Evolutionary conservation across 2,797 vertebrate species (phyloP).

Genomic region (Pantherophis alleghaniensis): DNA sequence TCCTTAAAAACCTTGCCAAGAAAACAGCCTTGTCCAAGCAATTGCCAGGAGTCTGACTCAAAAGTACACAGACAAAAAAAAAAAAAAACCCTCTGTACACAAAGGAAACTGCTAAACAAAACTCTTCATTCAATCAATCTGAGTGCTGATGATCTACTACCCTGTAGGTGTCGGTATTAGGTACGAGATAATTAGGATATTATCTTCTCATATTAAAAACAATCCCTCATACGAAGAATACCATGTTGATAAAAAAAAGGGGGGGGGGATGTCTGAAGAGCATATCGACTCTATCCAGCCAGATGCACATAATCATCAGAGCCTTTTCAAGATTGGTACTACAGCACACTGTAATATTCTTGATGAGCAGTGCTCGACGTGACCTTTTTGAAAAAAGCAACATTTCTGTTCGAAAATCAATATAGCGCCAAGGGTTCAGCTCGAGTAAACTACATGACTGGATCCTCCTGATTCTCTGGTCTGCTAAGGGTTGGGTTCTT

Average conservation of each 20-base stretch:
- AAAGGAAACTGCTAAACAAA: neutral
- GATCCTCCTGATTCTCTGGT: neutral
- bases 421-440: neutral
- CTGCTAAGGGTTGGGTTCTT: neutral
- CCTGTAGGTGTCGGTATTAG: neutral
- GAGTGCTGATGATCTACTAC: neutral
- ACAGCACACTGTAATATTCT: neutral
- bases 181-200: neutral
- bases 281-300: neutral
- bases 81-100: neutral
- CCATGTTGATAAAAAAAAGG: neutral
- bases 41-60: neutral
- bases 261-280: neutral
- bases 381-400: constrained; percentile 7
- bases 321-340: neutral
- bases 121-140: neutral
- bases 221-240: accelerated
- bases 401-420: neutral
- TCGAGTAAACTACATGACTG: neutral
- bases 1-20: neutral
- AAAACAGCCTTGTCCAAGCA: neutral
- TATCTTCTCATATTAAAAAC: neutral
- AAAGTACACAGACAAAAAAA: neutral
- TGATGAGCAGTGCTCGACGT: neutral
- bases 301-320: neutral